Conservation (phyloP, 2,113 vertebrate genomes). For the Struthio camelus region DNA sequence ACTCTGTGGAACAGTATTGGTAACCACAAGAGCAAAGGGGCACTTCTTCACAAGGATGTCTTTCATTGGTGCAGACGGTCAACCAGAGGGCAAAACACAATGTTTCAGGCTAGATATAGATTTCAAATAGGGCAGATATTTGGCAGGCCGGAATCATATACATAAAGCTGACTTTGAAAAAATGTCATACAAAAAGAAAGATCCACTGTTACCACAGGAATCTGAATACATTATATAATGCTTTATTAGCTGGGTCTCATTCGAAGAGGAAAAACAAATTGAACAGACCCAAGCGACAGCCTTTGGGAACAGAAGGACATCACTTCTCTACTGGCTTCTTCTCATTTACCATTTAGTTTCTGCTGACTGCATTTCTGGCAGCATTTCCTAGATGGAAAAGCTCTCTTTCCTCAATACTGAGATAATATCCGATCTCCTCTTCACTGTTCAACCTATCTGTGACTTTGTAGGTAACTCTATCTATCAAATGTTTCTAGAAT, state of each 20-base stretch:
- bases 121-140: conserved; percentile 66
- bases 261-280: conserved; percentile 10
- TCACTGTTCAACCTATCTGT: not conserved
- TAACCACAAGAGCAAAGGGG: conserved; percentile 72
- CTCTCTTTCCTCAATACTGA: not conserved
- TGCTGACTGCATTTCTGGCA: not conserved
- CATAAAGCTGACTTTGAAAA: conserved; percentile 68
- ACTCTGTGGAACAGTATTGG: conserved; percentile 66
- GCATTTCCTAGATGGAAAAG: not conserved
- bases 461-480: not conserved
- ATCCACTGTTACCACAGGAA: conserved; percentile 52
- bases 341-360: not conserved
- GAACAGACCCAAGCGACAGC: not conserved
- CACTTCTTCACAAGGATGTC: conserved; percentile 73
- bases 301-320: not conserved
- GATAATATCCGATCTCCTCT: not conserved
- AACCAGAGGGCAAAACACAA: conserved; percentile 75
- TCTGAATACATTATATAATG: conserved; percentile 19
- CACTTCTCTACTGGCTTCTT: not conserved
- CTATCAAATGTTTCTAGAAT: not conserved
- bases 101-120: conserved; percentile 70
- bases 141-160: conserved; percentile 68
- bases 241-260: conserved; percentile 4
- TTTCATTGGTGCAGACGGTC: conserved; percentile 81
- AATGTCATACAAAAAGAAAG: conserved; percentile 53